Base-by-base conservation (phyloP, 2,113 vertebrate species). In the Malurus melanocephalus region DNA sequence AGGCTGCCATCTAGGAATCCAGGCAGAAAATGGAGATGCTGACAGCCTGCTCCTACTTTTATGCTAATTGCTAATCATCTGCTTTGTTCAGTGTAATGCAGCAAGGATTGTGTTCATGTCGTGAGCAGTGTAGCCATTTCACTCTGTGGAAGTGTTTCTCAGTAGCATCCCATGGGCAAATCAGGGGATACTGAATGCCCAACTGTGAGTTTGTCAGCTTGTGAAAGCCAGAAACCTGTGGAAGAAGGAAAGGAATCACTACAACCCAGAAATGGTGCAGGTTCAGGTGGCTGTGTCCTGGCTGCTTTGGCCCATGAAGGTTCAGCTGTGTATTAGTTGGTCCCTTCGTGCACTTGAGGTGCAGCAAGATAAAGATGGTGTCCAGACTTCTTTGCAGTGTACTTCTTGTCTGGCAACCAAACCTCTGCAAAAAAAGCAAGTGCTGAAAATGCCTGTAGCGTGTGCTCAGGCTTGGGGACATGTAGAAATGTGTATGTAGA, bases 41-140 rank as follows among this genome's bases (percentile, higher is more conserved):
- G 93, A 94, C 95, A 96, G 92, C 92, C 86, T 1, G 91, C 94
- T 94, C 92, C 83, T 93, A 92, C 94, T 95, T 95, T 74, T 85
- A 91, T 95, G 94, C 92, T 95, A 94, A 96, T 96, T 93, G 86
- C 90, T 95, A 92, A 95, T 95, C 94, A 94, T 95, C 88, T 87
- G 71, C 93, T 93, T 94, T 93, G 92, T 96, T 94, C 92, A 56
- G 80, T 28, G 53, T 67, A 92, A 77, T 55, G 48, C 88, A 78
- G 84, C 43, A 59, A 91, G 88, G 84, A 65, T 52, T 92, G 92
- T 80, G 73, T 69, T 96, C 84, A 3, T 62, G 86, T 93, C 5
- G 4, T 18, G 86, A 92, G 86, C 88, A 43, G 4, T 81, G 90
- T 73, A 87, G 59, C 90, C 71, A 38, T 85, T 90, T 87, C 43